phyloP scores from a whole-genome alignment of 2,797 vertebrate genomes.

The Anableps anableps region DNA sequence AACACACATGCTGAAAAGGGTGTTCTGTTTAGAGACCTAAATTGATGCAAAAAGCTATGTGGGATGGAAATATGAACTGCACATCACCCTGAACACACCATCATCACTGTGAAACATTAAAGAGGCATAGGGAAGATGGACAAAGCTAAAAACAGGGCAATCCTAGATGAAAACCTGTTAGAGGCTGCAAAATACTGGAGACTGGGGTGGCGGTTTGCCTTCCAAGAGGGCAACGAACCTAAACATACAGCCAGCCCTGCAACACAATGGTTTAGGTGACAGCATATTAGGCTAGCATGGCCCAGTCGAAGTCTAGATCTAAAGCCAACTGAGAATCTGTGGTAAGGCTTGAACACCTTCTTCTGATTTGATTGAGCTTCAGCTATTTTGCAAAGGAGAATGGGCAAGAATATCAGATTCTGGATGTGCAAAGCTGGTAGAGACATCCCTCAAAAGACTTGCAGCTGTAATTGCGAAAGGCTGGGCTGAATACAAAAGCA shows the following conservation, averaged over 20 bases:
- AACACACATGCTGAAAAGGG: not conserved
- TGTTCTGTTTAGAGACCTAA: not conserved
- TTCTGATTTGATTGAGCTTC: not conserved
- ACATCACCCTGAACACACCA: not conserved
- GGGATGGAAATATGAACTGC: not conserved
- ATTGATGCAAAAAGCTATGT: not conserved
- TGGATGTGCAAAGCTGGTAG: not conserved
- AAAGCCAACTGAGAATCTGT: not conserved
- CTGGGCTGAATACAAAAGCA: not conserved
- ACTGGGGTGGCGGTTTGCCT: too few species aligned
- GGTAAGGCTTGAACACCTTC: not conserved
- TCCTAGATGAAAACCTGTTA: not conserved
- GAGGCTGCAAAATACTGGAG: not conserved
- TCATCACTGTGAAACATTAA: not conserved
- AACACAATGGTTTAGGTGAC: not conserved
- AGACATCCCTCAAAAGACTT: not conserved
- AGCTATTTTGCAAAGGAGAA: not conserved
- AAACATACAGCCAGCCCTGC: too few species aligned
- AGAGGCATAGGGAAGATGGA: not conserved
- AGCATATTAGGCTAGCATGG: not conserved
- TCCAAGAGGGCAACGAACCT: too few species aligned
- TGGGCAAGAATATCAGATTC: not conserved
- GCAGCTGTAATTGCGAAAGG: not conserved
- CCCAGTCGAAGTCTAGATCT: not conserved
- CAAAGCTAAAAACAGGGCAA: too few species aligned